Evolutionary conservation across 1,140 invertebrate genomes (phyloP), one percentile per base, ranked within the genome.

Genomic region (Dryas iulia): DNA sequence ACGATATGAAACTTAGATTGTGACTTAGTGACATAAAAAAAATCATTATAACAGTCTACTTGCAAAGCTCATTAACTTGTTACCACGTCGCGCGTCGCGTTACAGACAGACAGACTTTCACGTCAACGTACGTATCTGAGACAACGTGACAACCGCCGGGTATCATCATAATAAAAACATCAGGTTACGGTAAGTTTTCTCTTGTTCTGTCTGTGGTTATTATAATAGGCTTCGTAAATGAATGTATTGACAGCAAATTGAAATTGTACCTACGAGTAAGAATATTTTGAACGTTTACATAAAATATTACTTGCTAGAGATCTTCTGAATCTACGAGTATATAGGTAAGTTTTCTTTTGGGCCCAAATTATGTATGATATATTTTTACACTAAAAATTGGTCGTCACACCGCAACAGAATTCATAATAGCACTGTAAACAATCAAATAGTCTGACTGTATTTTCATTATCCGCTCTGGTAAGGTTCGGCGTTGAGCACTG

Each of bases 101-200:
- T 54, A 54, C 53, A 54, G 23, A 25, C 53, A 54, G 53, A 54
- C 23, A 54, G 53, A 54, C 53, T 54, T 54, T 54, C 53, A 54
- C 53, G 53, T 54, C 24, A 12, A 54, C 53, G 14, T 47, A 18
- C 39, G 39, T 47, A 54, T 54, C 23, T n/a, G 6, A 54, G 53
- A 54, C 53, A 25, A 54, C 53, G 53, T 54, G 53, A 54, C 53
- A 54, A 14, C 53, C 53, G 53, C 23, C 53, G 53, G 53, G 53
- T 54, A 54, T 54, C 53, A 54, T 54, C 53, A 54, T 25, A 25
- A 54, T n/a, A 54, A 25, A 54, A 54, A 54, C 24, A 25, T 54
- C 53, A 47, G 39, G 14, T 47, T 21, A 47, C 23, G n/a, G 24
- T 25, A 25, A 54, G 18, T 54, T 54, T 54, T 54, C 53, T n/a